phyloP scores from a whole-genome alignment of 1,140 invertebrate species.

The Spodoptera frugiperda region DNA sequence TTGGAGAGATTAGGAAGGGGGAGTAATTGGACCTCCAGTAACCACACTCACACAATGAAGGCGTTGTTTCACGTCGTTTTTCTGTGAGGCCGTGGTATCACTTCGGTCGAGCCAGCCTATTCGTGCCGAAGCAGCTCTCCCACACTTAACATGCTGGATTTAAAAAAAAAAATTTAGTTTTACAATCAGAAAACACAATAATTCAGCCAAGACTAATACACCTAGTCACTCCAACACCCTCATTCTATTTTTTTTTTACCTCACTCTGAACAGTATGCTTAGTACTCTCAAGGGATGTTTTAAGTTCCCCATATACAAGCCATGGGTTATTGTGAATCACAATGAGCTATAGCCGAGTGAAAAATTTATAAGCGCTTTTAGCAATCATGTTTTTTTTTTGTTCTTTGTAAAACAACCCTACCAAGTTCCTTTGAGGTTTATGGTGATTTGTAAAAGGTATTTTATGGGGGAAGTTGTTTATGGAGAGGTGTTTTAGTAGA shows the following conservation, averaged over 20 bases:
- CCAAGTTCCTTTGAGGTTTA: slow-evolving; percentile 35
- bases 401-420: slow-evolving; percentile 34
- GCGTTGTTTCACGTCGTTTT: too few species aligned
- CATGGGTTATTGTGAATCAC: slow-evolving; percentile 40
- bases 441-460: slow-evolving; percentile 19
- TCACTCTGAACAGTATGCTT: slow-evolving; percentile 22
- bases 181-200: too few species aligned
- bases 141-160: too few species aligned
- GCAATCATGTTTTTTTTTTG: neutral
- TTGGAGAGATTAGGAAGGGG: too few species aligned
- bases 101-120: too few species aligned
- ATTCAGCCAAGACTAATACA: neutral
- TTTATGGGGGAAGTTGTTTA: neutral
- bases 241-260: neutral
- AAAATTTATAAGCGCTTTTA: slow-evolving; percentile 37
- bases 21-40: too few species aligned
- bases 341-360: slow-evolving; percentile 26
- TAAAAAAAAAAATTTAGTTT: too few species aligned
- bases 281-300: slow-evolving; percentile 24
- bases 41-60: too few species aligned
- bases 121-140: too few species aligned
- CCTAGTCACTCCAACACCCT: neutral
- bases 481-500: neutral
- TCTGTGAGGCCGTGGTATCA: too few species aligned
- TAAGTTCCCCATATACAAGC: slow-evolving; percentile 19